A percentile compares a stretch with the other conserved stretches of the same genome.
These are phyloP conservation scores for Chanos chanos DNA, from an alignment of 2,797 vertebrate species.

Conservation along the genomic window DNA sequence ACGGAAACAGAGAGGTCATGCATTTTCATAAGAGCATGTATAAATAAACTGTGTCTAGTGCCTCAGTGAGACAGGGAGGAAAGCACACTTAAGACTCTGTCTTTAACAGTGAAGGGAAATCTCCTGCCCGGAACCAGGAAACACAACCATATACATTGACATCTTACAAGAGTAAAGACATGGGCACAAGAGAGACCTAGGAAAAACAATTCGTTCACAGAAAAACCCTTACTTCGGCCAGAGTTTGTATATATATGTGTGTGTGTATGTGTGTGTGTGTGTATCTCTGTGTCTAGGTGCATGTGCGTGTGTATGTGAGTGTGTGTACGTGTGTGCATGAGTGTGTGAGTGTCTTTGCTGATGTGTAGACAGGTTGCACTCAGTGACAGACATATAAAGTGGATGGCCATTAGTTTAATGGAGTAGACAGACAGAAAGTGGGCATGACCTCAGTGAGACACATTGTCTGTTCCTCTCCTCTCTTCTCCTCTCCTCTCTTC, in stretches of 20 bases:
- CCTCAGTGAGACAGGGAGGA: conserved; percentile 34
- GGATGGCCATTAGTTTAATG: conserved; percentile 58
- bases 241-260: background rate
- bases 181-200: background rate
- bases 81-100: conserved; percentile 32
- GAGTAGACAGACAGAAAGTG: conserved; percentile 37
- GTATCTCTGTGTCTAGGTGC: background rate
- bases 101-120: conserved; percentile 8
- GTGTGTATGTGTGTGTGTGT: background rate
- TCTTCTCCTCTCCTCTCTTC: conserved; percentile 14
- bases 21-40: conserved; percentile 49
- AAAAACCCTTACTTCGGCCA: background rate
- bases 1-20: conserved; percentile 8
- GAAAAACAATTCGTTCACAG: background rate
- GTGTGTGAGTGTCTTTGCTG: no score
- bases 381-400: conserved; percentile 57
- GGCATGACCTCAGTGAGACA: conserved; percentile 44
- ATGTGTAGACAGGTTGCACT: conserved; percentile 35
- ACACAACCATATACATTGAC: background rate
- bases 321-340: no score
- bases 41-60: conserved; percentile 51
- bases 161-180: conserved; percentile 1
- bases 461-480: conserved; percentile 14
- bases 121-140: conserved; percentile 22
- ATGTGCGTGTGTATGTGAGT: no score